Percentiles rank a stretch among this genome's conserved stretches.
Conservation (phyloP, 2,888 invertebrate genomes). For the Terebella lapidaria region DNA sequence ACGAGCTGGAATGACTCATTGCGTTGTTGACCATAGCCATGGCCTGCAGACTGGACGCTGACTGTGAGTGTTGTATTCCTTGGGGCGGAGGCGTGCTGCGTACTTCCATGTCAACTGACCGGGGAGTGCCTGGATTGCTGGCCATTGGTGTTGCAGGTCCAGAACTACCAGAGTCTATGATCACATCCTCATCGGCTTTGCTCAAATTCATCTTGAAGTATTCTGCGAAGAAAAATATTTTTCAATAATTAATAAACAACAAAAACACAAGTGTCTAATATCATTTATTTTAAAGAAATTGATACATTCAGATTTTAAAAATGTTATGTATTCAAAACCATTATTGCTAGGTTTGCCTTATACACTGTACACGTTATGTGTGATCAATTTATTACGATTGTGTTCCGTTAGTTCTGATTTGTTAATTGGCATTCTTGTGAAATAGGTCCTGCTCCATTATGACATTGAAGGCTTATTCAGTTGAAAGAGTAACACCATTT, state of each 20-base stretch:
- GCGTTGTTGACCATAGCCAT: background rate
- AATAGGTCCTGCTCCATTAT: no score
- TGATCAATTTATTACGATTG: no score
- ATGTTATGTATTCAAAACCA: no score
- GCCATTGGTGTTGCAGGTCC: conserved; percentile 27
- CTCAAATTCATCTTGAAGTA: conserved; percentile 3
- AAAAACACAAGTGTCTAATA: background rate
- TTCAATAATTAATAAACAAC: background rate
- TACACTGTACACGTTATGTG: no score
- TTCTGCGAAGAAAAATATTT: background rate
- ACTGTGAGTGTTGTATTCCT: background rate
- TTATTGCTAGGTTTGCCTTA: no score
- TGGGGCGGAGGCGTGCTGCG: conserved; percentile 17
- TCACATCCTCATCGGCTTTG: conserved; percentile 21
- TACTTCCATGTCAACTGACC: conserved; percentile 29
- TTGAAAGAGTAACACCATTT: no score
- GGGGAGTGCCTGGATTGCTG: conserved; percentile 48
- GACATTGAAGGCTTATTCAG: no score
- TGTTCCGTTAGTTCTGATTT: no score
- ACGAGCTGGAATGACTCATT: background rate
- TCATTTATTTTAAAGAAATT: no score
- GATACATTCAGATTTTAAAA: background rate
- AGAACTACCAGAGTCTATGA: conserved; percentile 25
- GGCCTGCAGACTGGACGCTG: background rate
- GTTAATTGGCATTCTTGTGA: no score